phyloP scores from a whole-genome alignment of 2,888 invertebrate species.

The Dryomyza anilis region DNA sequence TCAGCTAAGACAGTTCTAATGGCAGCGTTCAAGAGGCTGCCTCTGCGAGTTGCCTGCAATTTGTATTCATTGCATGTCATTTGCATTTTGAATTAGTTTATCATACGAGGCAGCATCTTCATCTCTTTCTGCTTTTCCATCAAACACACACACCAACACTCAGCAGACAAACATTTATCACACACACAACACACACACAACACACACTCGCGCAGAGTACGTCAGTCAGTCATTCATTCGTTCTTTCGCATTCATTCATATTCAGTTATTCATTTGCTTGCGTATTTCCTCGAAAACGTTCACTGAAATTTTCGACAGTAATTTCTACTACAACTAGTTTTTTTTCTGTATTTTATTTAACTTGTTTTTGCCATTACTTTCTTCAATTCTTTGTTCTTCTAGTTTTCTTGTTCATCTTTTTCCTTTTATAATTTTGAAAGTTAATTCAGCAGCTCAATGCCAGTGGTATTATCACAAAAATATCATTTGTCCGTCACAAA shows the following conservation, averaged over 20 bases:
- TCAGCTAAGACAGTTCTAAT: background rate
- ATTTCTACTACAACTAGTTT: too few species aligned
- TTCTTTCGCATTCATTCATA: slow-evolving; percentile 15
- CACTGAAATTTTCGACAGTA: too few species aligned
- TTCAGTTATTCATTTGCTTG: slow-evolving; percentile 10
- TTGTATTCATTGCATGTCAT: slow-evolving; percentile 28
- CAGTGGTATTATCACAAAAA: too few species aligned
- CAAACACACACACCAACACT: background rate
- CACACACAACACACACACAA: background rate
- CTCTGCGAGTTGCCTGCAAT: background rate
- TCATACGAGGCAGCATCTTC: background rate
- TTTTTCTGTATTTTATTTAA: too few species aligned
- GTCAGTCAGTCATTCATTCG: slow-evolving; percentile 10
- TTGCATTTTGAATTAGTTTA: slow-evolving; percentile 32
- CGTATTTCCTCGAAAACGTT: too few species aligned
- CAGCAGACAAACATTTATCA: background rate
- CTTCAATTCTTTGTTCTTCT: background rate
- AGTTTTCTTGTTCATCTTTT: background rate
- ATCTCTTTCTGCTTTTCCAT: too few species aligned
- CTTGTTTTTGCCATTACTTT: too few species aligned
- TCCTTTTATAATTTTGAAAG: background rate
- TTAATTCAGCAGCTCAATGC: too few species aligned
- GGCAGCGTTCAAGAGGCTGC: background rate
- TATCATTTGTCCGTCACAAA: too few species aligned
- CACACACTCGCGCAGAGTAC: background rate